phyloP scores from a whole-genome alignment of 2,113 vertebrate genomes.

The Naja naja region DNA sequence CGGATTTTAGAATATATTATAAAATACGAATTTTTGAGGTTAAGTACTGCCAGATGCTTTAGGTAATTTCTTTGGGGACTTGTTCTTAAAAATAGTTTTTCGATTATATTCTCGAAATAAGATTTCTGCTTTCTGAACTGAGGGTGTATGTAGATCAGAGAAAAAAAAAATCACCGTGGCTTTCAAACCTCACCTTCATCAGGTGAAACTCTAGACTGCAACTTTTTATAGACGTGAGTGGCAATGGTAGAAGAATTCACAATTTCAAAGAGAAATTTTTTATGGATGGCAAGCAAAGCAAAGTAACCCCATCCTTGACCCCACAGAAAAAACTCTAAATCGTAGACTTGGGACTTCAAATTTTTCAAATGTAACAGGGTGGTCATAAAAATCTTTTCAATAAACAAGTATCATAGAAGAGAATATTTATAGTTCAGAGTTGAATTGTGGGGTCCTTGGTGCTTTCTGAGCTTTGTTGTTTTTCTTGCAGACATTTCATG shows the following conservation, averaged over 20 bases:
- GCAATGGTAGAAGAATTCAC: neutral
- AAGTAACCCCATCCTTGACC: neutral
- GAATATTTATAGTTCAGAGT: neutral
- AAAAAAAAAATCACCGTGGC: neutral
- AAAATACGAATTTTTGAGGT: conserved; percentile 47
- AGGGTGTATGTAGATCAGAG: neutral
- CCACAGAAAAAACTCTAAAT: neutral
- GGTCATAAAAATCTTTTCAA: neutral
- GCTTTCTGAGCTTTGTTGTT: no score
- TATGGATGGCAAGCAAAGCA: neutral
- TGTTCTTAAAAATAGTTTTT: conserved; percentile 57
- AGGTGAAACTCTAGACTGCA: neutral
- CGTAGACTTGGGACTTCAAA: neutral
- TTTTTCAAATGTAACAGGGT: neutral
- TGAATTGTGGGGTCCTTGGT: no score
- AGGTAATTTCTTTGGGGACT: conserved; percentile 60
- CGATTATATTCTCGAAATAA: conserved; percentile 65
- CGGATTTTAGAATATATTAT: conserved; percentile 28
- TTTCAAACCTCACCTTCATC: conserved; percentile 4
- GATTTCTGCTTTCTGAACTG: conserved; percentile 48
- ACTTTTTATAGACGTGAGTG: rapidly evolving
- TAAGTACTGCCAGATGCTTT: conserved; percentile 66
- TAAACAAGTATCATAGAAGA: neutral
- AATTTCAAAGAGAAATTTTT: neutral
- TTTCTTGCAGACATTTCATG: no score